Conservation (phyloP, 2,888 invertebrate species). For the Dioctria linearis region DNA sequence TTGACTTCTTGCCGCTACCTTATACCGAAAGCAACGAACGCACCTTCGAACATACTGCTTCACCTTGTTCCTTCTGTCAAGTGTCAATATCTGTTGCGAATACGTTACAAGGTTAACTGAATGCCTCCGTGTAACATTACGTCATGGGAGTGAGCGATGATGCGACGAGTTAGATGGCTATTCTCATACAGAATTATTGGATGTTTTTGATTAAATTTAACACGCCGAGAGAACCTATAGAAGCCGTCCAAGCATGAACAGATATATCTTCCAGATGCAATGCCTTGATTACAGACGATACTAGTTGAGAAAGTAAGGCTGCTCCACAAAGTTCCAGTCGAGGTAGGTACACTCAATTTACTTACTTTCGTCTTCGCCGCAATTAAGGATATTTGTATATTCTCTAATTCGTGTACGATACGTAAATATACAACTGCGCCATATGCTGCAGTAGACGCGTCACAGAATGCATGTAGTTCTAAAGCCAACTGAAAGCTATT, state of each 20-base stretch:
- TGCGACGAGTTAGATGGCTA: too few relatives aligned
- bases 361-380: background rate
- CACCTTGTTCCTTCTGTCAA: too few relatives aligned
- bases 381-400: background rate
- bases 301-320: background rate
- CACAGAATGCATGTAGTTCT: constrained; percentile 41
- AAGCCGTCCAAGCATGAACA: constrained; percentile 15
- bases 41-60: too few relatives aligned
- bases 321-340: constrained; percentile 59
- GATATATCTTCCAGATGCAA: background rate
- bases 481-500: background rate
- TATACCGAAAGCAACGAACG: too few relatives aligned
- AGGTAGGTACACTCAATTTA: constrained; percentile 59
- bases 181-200: too few relatives aligned
- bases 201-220: background rate
- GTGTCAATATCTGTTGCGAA: too few relatives aligned
- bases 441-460: constrained; percentile 21
- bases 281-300: background rate
- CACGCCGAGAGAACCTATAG: constrained; percentile 20
- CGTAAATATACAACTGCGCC: constrained; percentile 3
- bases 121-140: too few relatives aligned
- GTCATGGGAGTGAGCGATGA: too few relatives aligned
- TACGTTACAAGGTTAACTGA: too few relatives aligned
- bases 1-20: too few relatives aligned
- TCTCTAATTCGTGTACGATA: background rate